phyloP scores from a whole-genome alignment of 2,888 invertebrate species.

The Ecliptopera silaceata region DNA sequence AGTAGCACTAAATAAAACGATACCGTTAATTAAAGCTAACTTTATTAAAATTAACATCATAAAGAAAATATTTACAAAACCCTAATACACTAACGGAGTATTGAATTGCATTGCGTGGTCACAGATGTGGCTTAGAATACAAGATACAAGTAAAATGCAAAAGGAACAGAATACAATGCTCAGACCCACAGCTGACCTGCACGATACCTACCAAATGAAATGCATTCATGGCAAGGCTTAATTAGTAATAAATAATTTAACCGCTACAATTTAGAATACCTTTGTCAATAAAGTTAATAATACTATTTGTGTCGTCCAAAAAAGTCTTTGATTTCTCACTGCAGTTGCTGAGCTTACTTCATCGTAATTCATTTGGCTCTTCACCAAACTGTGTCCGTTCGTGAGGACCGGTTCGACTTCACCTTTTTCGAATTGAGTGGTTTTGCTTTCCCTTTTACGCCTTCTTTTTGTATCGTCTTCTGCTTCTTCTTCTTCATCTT shows the following conservation, averaged over 20 bases:
- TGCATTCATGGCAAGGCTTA: conserved; percentile 79
- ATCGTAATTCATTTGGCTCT: conserved; percentile 62
- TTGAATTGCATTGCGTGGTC: conserved; percentile 76
- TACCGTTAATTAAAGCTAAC: conserved; percentile 50
- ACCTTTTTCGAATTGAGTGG: conserved; percentile 60
- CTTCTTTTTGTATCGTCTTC: conserved; percentile 44
- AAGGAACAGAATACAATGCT: conserved; percentile 27
- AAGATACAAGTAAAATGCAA: conserved; percentile 24
- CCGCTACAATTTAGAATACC: conserved; percentile 54
- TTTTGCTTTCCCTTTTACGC: conserved; percentile 59
- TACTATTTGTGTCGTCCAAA: conserved; percentile 49
- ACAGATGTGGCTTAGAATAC: conserved; percentile 54
- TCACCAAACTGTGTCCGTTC: conserved; percentile 50
- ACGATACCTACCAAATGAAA: conserved; percentile 53
- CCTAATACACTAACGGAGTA: conserved; percentile 71
- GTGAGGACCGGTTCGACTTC: conserved; percentile 54
- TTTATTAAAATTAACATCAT: conserved; percentile 49
- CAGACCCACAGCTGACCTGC: conserved; percentile 46
- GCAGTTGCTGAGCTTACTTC: conserved; percentile 34
- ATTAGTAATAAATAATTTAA: conserved; percentile 73
- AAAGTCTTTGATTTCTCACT: conserved; percentile 32
- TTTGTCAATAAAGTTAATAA: conserved; percentile 53
- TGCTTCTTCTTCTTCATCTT: conserved; percentile 37
- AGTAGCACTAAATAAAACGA: conserved; percentile 39
- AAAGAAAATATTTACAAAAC: conserved; percentile 76